Conservation (phyloP, 2,888 invertebrate genomes). For the Helicoverpa assulta region DNA sequence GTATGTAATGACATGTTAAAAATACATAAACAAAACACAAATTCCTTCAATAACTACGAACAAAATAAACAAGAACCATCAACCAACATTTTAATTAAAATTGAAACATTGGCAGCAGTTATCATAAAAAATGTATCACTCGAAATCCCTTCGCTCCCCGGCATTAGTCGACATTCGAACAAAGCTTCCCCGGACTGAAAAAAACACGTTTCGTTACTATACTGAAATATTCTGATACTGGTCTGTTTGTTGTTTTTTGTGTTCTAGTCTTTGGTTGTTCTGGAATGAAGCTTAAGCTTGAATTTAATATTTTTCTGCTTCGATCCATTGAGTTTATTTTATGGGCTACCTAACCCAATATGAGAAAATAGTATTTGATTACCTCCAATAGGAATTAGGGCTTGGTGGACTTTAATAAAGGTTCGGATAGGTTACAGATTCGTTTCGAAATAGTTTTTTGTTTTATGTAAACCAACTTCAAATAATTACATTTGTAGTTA, state of each 20-base stretch:
- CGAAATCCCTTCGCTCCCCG: conserved; percentile 45
- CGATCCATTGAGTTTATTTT: neutral
- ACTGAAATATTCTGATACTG: conserved; percentile 55
- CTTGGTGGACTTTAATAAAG: no score
- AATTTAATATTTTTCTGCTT: neutral
- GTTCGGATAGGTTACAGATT: no score
- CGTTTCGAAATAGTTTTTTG: no score
- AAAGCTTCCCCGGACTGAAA: conserved; percentile 63
- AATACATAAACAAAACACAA: neutral
- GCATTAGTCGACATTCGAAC: conserved; percentile 62
- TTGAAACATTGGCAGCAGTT: conserved; percentile 44
- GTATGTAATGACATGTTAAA: neutral
- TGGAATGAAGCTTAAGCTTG: neutral
- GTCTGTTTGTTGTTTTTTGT: conserved; percentile 29
- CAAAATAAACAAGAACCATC: conserved; percentile 27
- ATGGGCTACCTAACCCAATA: no score
- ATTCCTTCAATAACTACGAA: conserved; percentile 6
- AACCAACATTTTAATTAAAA: conserved; percentile 51
- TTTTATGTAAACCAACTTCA: no score
- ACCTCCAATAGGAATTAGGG: no score
- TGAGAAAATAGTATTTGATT: no score
- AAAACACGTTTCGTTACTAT: conserved; percentile 61
- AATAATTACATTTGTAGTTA: no score
- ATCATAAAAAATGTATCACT: conserved; percentile 48
- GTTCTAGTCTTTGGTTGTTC: conserved; percentile 22